Conservation (phyloP, 2,113 vertebrate genomes). For the Scomber scombrus region DNA sequence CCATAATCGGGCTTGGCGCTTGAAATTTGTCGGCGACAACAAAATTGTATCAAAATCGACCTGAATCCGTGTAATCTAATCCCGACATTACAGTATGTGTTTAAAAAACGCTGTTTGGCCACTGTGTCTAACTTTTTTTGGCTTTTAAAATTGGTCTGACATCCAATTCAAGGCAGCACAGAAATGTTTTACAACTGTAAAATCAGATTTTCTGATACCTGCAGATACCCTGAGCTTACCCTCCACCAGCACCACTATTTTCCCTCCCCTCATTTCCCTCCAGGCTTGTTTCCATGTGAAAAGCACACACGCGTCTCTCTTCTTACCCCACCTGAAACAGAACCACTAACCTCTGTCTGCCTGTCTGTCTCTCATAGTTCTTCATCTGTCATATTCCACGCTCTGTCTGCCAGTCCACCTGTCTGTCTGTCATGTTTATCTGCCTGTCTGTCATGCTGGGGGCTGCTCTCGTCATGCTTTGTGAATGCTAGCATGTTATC, state of each 20-base stretch:
- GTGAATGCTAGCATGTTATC: constrained; percentile 42
- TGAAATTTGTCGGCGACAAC: too few species aligned
- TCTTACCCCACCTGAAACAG: constrained; percentile 39
- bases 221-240: neutral
- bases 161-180: neutral
- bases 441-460: constrained; percentile 55
- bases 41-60: too few species aligned
- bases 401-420: constrained; percentile 39
- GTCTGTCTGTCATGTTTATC: constrained; percentile 62
- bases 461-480: constrained; percentile 53
- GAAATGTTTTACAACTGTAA: neutral
- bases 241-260: neutral
- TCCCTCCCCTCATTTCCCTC: constrained; percentile 17
- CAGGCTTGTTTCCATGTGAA: constrained; percentile 43
- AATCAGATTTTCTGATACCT: constrained; percentile 22
- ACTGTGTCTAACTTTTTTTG: neutral
- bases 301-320: constrained; percentile 28
- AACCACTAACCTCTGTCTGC: constrained; percentile 37
- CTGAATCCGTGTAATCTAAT: too few species aligned
- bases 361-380: constrained; percentile 57
- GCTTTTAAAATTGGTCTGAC: neutral
- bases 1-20: too few species aligned
- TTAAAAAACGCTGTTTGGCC: neutral
- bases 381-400: constrained; percentile 54
- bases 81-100: too few species aligned